Conservation (phyloP, 1,140 invertebrate genomes). For the Trachymyrmex cornetzi region DNA sequence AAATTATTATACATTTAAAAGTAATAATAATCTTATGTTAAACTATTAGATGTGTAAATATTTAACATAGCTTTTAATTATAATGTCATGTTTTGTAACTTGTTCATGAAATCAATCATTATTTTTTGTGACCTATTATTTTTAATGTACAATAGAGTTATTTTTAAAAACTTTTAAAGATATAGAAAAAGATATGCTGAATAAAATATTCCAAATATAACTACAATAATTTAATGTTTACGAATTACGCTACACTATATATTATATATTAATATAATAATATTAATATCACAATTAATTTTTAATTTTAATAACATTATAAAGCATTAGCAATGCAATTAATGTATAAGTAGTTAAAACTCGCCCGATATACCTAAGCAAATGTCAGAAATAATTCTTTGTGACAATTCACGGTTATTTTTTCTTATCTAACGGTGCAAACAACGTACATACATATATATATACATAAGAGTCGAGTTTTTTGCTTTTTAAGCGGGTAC, state of each 20-base stretch:
- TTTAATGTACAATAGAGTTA: background rate
- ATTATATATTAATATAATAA: constrained; percentile 2
- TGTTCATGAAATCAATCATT: background rate
- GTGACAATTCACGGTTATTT: background rate
- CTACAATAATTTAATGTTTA: background rate
- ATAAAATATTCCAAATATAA: constrained; percentile 5
- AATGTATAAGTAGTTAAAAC: background rate
- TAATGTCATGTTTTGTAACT: background rate
- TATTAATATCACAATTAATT: background rate
- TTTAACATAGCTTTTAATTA: background rate
- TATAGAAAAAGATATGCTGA: background rate
- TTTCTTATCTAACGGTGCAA: background rate
- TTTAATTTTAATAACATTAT: background rate
- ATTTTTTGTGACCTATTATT: background rate
- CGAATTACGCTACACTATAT: background rate
- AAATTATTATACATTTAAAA: background rate
- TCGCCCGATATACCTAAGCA: background rate
- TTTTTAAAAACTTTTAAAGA: background rate
- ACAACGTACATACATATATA: background rate
- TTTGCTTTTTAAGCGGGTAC: constrained; percentile 21
- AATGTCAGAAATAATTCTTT: background rate
- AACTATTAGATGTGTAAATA: background rate
- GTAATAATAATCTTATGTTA: background rate
- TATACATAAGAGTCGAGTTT: constrained; percentile 14
- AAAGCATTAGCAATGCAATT: background rate